A percentile compares a stretch with the other conserved stretches of the same genome.
Evolutionary conservation across 2,797 vertebrate species (phyloP).

Genomic region (Enteromius fasciolatus): DNA sequence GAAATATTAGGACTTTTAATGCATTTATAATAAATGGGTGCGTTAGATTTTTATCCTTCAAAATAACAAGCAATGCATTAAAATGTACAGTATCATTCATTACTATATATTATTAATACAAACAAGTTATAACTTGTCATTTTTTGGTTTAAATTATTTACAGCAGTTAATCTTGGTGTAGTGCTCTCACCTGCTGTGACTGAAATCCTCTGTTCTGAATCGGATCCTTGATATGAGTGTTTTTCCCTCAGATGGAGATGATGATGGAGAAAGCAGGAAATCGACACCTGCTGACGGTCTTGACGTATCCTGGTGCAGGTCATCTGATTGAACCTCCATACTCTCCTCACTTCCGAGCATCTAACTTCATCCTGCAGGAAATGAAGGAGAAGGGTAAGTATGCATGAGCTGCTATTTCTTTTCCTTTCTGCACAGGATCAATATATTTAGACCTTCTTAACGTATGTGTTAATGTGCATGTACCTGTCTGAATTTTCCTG

Average conservation of each 20-base stretch:
- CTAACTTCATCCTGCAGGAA: conserved; percentile 55
- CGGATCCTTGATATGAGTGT: not conserved
- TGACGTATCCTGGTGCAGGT: conserved; percentile 66
- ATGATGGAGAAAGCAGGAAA: conserved; percentile 70
- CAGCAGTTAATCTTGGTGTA: not conserved
- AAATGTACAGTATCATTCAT: not conserved
- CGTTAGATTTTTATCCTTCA: not conserved
- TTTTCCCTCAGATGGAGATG: conserved; percentile 58
- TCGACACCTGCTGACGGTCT: conserved; percentile 64
- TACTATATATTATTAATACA: too few species aligned
- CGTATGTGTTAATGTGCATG: too few species aligned
- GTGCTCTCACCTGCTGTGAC: not conserved
- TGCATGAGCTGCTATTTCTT: not conserved
- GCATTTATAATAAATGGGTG: not conserved
- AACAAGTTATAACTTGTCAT: too few species aligned
- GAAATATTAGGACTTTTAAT: not conserved
- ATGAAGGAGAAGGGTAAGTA: conserved; percentile 47
- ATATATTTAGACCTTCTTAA: not conserved
- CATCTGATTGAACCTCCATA: conserved; percentile 78
- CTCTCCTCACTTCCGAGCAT: conserved; percentile 67
- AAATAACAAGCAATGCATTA: not conserved
- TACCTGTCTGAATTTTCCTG: too few species aligned
- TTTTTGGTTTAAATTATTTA: not conserved
- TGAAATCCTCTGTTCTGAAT: not conserved
- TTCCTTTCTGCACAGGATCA: not conserved